Conservation (phyloP, 1,140 invertebrate genomes). For the Bombus sibiricus region DNA sequence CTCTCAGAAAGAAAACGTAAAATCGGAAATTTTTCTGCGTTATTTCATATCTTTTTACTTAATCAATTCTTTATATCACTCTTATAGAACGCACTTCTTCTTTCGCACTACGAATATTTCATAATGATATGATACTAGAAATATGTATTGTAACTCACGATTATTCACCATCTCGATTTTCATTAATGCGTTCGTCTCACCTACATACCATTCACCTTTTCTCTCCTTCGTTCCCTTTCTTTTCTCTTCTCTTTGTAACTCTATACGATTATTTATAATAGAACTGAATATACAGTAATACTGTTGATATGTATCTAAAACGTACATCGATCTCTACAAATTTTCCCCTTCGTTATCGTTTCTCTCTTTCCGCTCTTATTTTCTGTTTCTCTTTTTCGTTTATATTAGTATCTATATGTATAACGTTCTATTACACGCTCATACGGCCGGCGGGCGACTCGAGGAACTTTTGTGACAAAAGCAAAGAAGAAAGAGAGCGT, state of each 20-base stretch:
- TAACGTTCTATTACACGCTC: slow-evolving; percentile 48
- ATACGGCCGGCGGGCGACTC: slow-evolving; percentile 63
- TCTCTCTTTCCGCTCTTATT: neutral
- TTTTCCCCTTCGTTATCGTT: slow-evolving; percentile 16
- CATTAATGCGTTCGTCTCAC: neutral
- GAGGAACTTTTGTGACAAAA: slow-evolving; percentile 63
- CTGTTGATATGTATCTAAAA: slow-evolving; percentile 81
- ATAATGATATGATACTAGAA: slow-evolving; percentile 77
- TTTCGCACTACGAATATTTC: slow-evolving; percentile 18
- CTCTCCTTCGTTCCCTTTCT: slow-evolving; percentile 2
- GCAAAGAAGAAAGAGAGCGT: slow-evolving; percentile 41
- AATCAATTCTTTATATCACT: neutral
- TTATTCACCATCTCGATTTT: neutral
- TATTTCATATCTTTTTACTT: neutral
- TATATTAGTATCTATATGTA: slow-evolving; percentile 69
- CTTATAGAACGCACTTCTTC: accelerated
- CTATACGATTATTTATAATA: slow-evolving; percentile 68
- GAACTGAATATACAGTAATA: slow-evolving; percentile 80
- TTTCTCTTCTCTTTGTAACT: neutral
- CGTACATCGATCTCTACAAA: slow-evolving; percentile 66
- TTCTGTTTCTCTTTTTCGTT: slow-evolving; percentile 38
- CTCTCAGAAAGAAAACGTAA: neutral
- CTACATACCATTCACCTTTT: neutral
- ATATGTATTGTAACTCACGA: slow-evolving; percentile 62
- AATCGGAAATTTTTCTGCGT: too few species aligned